Evolutionary conservation across 2,888 invertebrate genomes (phyloP).

Genomic region (Patella caerulea): DNA sequence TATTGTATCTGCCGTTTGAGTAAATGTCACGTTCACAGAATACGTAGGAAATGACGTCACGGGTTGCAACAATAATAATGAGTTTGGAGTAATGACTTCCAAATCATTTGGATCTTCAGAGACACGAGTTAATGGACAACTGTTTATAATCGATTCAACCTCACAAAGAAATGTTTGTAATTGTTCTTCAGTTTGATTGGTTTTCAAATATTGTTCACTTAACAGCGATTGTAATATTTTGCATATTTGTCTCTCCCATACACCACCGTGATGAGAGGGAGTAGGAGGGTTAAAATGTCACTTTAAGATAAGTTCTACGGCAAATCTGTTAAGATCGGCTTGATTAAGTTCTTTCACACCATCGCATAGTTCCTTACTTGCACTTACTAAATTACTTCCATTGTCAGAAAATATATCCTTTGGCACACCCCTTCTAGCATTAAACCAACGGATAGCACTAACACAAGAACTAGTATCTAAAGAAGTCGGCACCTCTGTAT

Average conservation of each 20-base stretch:
- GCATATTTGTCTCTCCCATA: conserved; percentile 14
- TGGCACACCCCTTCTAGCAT: not conserved
- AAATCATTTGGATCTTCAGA: conserved; percentile 28
- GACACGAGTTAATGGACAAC: conserved; percentile 32
- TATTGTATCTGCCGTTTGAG: conserved; percentile 18
- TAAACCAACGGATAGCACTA: not conserved
- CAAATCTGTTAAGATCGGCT: not conserved
- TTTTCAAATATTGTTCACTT: not conserved
- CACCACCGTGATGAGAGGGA: conserved; percentile 15
- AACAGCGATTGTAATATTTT: not conserved
- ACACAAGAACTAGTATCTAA: conserved; percentile 2
- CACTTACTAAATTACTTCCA: conserved; percentile 11
- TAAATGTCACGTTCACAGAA: conserved; percentile 21
- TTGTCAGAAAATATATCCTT: conserved; percentile 12
- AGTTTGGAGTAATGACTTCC: conserved; percentile 35
- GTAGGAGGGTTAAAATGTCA: conserved; percentile 14
- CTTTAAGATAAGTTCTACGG: not conserved
- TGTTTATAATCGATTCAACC: conserved; percentile 35
- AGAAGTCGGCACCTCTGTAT: not conserved
- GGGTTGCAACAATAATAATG: conserved; percentile 21
- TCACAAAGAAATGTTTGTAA: conserved; percentile 38
- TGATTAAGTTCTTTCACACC: conserved; percentile 12
- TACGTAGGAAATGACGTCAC: conserved; percentile 9
- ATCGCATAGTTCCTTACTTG: conserved; percentile 2
- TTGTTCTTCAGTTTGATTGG: conserved; percentile 24